Conservation (phyloP, 2,888 invertebrate species). For the Encarsia formosa region DNA sequence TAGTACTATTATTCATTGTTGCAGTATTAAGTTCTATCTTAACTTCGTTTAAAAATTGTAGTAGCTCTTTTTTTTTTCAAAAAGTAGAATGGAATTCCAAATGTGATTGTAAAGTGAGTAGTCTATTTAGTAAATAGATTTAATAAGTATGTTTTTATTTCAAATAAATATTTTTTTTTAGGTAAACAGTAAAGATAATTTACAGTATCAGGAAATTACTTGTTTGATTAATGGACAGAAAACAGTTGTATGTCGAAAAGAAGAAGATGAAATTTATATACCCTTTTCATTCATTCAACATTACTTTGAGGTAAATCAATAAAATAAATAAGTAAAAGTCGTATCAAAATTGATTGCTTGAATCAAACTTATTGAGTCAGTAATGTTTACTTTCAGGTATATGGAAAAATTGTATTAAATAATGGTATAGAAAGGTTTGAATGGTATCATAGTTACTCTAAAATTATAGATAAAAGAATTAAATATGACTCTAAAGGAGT, state of each 20-base stretch:
- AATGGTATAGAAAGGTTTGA: slow-evolving; percentile 80
- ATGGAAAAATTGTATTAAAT: slow-evolving; percentile 74
- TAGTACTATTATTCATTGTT: slow-evolving; percentile 55
- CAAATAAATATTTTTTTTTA: slow-evolving; percentile 22
- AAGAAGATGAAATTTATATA: slow-evolving; percentile 82
- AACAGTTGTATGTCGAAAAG: slow-evolving; percentile 71
- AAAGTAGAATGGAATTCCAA: slow-evolving; percentile 44
- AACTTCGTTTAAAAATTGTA: slow-evolving; percentile 73
- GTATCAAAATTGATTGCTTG: slow-evolving; percentile 1
- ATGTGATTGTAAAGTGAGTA: slow-evolving; percentile 43
- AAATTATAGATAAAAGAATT: slow-evolving; percentile 82
- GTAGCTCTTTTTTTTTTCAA: slow-evolving; percentile 54
- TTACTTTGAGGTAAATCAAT: slow-evolving; percentile 76
- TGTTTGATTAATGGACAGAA: slow-evolving; percentile 88
- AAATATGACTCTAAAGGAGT: slow-evolving; percentile 86
- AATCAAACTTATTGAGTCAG: not conserved
- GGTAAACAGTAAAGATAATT: slow-evolving; percentile 47
- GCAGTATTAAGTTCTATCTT: slow-evolving; percentile 65
- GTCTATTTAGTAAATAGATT: not conserved
- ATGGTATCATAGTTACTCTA: slow-evolving; percentile 93
- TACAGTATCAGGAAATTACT: slow-evolving; percentile 67
- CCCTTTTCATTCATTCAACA: slow-evolving; percentile 90
- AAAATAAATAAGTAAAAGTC: not conserved
- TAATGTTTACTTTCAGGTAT: slow-evolving; percentile 63
- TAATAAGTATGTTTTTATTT: not conserved